Conservation (phyloP, 1,140 invertebrate species). For the Drosophila aff. region DNA sequence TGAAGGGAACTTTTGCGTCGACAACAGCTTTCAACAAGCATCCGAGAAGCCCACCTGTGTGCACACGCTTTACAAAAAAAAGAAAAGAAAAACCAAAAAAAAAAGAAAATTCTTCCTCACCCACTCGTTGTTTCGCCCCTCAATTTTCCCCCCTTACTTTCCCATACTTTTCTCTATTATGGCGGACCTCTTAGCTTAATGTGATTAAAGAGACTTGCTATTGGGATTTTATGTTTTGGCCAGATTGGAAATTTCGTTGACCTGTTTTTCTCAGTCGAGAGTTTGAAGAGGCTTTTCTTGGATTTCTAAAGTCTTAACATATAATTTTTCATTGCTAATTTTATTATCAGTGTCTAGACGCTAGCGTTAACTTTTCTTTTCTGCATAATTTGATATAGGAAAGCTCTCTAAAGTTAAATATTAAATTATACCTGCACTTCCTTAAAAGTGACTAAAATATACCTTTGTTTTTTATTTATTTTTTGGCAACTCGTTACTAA, state of each 20-base stretch:
- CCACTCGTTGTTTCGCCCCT: conserved; percentile 8
- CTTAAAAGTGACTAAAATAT: neutral
- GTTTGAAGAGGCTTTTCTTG: neutral
- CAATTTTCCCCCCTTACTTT: neutral
- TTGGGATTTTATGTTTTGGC: conserved; percentile 35
- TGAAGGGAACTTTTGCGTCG: conserved; percentile 52
- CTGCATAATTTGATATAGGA: neutral
- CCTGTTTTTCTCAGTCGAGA: conserved; percentile 9
- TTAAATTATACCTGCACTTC: neutral
- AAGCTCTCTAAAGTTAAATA: neutral
- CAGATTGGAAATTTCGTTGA: conserved; percentile 46
- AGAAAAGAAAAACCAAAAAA: neutral
- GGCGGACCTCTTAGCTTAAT: conserved; percentile 45
- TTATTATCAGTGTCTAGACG: too few species aligned
- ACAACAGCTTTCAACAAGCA: conserved; percentile 74
- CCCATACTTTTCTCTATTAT: conserved; percentile 9
- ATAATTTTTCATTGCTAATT: neutral
- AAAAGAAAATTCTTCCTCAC: conserved; percentile 19
- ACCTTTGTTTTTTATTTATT: neutral
- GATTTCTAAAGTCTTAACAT: neutral
- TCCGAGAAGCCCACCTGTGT: conserved; percentile 61
- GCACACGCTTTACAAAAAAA: conserved; percentile 54
- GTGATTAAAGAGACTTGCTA: conserved; percentile 44
- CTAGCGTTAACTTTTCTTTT: neutral
- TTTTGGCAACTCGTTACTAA: neutral